phyloP scores from a whole-genome alignment of 2,113 vertebrate genomes.

The Lathamus discolor region DNA sequence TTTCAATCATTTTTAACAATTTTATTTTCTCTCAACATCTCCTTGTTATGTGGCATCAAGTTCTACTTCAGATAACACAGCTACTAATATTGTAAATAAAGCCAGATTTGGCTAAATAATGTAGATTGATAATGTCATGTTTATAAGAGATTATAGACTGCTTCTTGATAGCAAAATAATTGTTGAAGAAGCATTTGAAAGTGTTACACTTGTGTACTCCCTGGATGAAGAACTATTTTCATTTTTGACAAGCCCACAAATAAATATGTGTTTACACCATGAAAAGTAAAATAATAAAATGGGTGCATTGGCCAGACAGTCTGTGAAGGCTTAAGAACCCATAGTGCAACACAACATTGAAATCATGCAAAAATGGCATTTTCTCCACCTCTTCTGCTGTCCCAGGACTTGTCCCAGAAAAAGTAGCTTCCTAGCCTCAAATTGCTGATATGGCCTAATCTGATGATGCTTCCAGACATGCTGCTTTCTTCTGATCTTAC shows the following conservation, averaged over 20 bases:
- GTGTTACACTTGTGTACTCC: not conserved
- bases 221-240: not conserved
- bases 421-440: not conserved
- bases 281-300: not conserved
- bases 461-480: not conserved
- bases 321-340: not conserved
- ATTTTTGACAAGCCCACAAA: not conserved
- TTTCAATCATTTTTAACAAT: not conserved
- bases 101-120: not conserved
- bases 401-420: not conserved
- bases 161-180: not conserved
- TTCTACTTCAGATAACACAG: not conserved
- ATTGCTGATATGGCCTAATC: not conserved
- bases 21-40: not conserved
- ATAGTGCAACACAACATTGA: not conserved
- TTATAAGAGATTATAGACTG: not conserved
- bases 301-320: not conserved
- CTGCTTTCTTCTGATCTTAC: not conserved
- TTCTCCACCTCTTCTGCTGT: not conserved
- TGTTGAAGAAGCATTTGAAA: not conserved
- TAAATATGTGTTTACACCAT: not conserved
- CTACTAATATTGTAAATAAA: not conserved
- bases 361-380: not conserved
- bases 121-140: not conserved
- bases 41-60: not conserved